Percentiles rank a stretch among this genome's conserved stretches.
phyloP scores from a whole-genome alignment of 2,888 invertebrate genomes.

The Thumatha senex region DNA sequence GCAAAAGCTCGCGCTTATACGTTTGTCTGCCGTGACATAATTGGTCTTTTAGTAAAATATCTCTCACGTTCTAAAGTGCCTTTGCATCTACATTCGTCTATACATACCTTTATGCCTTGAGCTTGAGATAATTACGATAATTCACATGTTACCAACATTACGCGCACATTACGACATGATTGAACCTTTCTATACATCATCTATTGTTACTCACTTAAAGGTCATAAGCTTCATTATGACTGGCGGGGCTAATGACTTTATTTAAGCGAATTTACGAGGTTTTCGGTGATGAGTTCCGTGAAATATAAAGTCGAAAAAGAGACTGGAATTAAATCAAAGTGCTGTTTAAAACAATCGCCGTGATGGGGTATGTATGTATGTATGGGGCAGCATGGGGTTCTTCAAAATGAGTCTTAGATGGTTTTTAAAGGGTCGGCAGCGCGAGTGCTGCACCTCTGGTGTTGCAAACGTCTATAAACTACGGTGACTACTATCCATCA shows the following conservation, averaged over 20 bases:
- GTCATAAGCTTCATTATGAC: slow-evolving; percentile 28
- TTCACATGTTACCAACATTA: slow-evolving; percentile 40
- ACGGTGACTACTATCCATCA: too few species aligned
- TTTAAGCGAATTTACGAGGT: slow-evolving; percentile 25
- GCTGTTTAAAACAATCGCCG: too few species aligned
- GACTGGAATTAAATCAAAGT: too few species aligned
- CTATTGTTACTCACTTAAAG: slow-evolving; percentile 26
- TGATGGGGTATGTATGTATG: too few species aligned
- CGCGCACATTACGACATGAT: slow-evolving; percentile 42
- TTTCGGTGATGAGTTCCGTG: slow-evolving; percentile 5
- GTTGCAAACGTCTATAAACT: too few species aligned
- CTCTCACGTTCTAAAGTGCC: neutral
- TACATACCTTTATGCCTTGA: slow-evolving; percentile 32
- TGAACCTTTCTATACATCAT: slow-evolving; percentile 27
- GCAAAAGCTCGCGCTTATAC: neutral
- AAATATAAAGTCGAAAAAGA: neutral
- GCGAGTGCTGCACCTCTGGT: too few species aligned
- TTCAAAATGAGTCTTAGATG: too few species aligned
- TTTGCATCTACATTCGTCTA: slow-evolving; percentile 4
- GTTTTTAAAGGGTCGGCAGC: too few species aligned
- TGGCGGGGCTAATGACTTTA: slow-evolving; percentile 33
- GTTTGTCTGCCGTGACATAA: neutral
- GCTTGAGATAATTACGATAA: slow-evolving; percentile 46
- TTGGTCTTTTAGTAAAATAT: neutral
- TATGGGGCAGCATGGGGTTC: too few species aligned